Evolutionary conservation across 2,797 vertebrate species (phyloP).

Genomic region (Podargus strigoides): DNA sequence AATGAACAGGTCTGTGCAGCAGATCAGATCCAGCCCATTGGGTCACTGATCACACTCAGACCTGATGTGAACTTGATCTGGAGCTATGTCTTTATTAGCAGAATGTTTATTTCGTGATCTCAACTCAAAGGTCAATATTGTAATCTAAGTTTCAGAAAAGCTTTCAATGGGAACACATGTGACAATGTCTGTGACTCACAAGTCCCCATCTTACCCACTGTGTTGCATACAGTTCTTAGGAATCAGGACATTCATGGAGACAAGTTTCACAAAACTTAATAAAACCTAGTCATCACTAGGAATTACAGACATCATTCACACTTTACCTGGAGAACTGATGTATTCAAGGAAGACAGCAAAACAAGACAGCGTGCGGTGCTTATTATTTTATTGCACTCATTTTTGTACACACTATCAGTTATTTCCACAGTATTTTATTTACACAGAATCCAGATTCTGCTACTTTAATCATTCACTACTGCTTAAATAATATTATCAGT

Average conservation of each 20-base stretch:
- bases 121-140: background rate
- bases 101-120: background rate
- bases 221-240: fast-evolving
- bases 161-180: background rate
- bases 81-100: background rate
- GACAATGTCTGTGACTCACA: background rate
- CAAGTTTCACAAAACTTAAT: background rate
- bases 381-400: conserved; percentile 20
- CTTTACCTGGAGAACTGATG: background rate
- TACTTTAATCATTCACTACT: conserved; percentile 60
- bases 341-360: background rate
- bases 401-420: conserved; percentile 6
- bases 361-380: background rate
- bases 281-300: background rate
- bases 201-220: background rate
- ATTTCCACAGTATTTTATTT: conserved; percentile 47
- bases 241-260: background rate
- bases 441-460: conserved; percentile 47
- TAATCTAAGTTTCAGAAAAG: background rate
- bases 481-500: conserved; percentile 64
- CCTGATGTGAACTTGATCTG: background rate
- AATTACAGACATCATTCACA: background rate
- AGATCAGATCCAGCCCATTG: background rate
- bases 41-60: background rate
- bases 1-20: background rate